phyloP scores from a whole-genome alignment of 2,888 invertebrate species.

The Vannuccia rotundouncinata region DNA sequence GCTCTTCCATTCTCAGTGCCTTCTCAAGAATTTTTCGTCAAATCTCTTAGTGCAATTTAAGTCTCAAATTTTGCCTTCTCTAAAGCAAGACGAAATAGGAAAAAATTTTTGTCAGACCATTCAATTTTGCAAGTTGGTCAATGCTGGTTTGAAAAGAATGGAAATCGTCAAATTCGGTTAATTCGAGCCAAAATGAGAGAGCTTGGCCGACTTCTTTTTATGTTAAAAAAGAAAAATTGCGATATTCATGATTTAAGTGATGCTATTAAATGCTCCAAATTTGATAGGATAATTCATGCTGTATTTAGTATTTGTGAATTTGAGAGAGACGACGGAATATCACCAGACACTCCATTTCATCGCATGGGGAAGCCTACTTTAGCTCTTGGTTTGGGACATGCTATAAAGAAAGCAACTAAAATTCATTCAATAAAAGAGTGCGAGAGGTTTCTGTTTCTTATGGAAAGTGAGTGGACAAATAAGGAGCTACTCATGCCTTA shows the following conservation, averaged over 20 bases:
- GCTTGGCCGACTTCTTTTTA: not conserved
- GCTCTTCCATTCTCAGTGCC: not conserved
- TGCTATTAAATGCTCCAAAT: not conserved
- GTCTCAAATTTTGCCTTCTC: not conserved
- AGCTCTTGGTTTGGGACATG: not conserved
- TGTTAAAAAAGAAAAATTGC: not conserved
- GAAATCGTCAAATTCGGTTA: not conserved
- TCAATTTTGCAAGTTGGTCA: constrained; percentile 17
- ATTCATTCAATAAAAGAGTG: constrained; percentile 7
- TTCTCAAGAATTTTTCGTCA: not conserved
- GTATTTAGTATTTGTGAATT: not conserved
- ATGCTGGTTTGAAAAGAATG: constrained; percentile 1
- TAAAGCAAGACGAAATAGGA: constrained; percentile 13
- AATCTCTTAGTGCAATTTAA: not conserved
- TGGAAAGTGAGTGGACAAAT: not conserved
- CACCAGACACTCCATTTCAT: constrained; percentile 1
- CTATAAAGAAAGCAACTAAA: not conserved
- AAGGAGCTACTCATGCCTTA: not conserved
- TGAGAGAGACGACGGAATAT: constrained; percentile 1
- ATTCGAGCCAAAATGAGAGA: not conserved
- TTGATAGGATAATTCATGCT: not conserved
- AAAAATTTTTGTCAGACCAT: not conserved
- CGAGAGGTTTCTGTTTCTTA: not conserved
- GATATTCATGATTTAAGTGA: not conserved
- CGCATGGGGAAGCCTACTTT: constrained; percentile 7